Evolutionary conservation across 2,888 invertebrate genomes (phyloP), one percentile per base, ranked within the genome.

Genomic region (Pegoplata infirma): DNA sequence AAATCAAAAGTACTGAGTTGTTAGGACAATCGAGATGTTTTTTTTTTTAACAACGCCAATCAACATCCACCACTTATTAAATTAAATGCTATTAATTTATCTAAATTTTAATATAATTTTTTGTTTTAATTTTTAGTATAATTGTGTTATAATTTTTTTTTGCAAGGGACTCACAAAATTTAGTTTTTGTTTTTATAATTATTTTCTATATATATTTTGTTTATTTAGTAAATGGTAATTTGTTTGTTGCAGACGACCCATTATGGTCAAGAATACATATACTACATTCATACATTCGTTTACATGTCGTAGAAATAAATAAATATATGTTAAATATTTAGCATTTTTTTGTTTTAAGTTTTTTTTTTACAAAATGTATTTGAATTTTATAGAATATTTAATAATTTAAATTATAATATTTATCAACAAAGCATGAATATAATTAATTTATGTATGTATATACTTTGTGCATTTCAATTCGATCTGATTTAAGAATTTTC

Each of bases 1-100:
- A 88, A 88, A 84, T 86, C 87, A 25, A 86, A 84, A 82, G 79
- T 84, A 56, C 81, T 85, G 47, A 85, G 84, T 79, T 84, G 84
- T 64, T 83, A 81, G 75, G 73, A 56, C 58, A 28, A 58, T 32
- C 5, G 44, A n/a, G 58, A 66, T 56, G 21, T 51, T 25, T n/a
- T 23, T 53, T 32, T 17, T 19, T 53, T 64, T 8, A 44, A 32
- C 32, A 32, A 32, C 32, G 5, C 32, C 36, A 40, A 46, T 28
- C 14, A 44, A 28, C 17, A 23, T 47, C 19, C 16, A 47, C 19
- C n/a, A 51, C 2, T n/a, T 51, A 21, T 66, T 58, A n/a, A n/a
- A n/a, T n/a, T 51, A 17, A 49, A 46, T 51, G 21, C 21, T 59
- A 23, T 21, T 47, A 21, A 16, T 71, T 47, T 40, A 59, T 51